Evolutionary conservation across 2,113 vertebrate genomes (phyloP), one percentile per base, ranked within the genome.

Genomic region (Triplophysa rosa): DNA sequence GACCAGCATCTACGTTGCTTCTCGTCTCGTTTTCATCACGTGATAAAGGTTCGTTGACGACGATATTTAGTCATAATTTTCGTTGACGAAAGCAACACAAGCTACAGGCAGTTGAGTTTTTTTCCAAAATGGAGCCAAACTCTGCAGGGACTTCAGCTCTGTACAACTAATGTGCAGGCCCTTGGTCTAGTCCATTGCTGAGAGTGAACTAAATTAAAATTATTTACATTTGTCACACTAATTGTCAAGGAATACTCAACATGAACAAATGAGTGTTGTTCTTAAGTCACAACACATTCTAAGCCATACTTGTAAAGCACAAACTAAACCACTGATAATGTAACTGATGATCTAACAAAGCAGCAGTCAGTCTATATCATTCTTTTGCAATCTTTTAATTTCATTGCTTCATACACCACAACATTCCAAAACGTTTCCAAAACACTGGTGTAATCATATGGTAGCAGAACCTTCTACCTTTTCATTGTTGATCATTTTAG

Each of bases 401-500:
- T 17, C 56, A 13, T 29, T 8, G n/a, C 52, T 72, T 2, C 21
- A 29, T 40, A 26, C 45, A 6, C 14, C 0, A 19, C 26, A 7
- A 7, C 11, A 45, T 45, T n/a, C 58, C 67, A 70, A 83, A 70
- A 26, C 63, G 54, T 33, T 49, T 45, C 40, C 13, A 9, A 17
- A 58, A 54, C 82, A 79, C 40, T 74, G 83, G 84, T 73, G 79
- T 89, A 87, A 88, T 87, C 86, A 84, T 54, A 66, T 45, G 21
- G 59, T 79, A 82, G 62, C 77, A 81, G 42, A 80, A 54, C 58
- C n/a, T 75, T 81, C 62, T 69, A 45, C 80, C 58, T n/a, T 13
- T 59, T 83, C 24, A 1, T 21, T 80, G 17, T 74, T 74, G 23
- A 70, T 85, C 59, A 76, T 72, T 83, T 87, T 89, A 93, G 88